These are phyloP conservation scores for Camponotus pennsylvanicus DNA, from an alignment of 1,140 invertebrate genomes.

Conservation along the genomic window DNA sequence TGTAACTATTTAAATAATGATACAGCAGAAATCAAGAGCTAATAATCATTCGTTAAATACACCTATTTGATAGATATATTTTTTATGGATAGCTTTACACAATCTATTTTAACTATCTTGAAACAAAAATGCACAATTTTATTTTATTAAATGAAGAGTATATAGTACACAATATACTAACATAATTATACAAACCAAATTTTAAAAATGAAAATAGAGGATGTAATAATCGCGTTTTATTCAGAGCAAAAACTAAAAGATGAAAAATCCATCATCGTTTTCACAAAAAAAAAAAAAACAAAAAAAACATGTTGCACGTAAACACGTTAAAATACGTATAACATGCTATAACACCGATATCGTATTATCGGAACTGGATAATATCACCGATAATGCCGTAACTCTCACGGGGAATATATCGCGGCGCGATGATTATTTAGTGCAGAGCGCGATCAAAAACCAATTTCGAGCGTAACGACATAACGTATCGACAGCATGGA, in stretches of 20 bases:
- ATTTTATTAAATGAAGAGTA: not conserved
- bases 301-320: slow-evolving; percentile 36
- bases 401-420: slow-evolving; percentile 58
- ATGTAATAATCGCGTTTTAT: slow-evolving; percentile 16
- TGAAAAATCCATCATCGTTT: not conserved
- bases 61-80: not conserved
- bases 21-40: not conserved
- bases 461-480: slow-evolving; percentile 55
- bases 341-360: slow-evolving; percentile 53
- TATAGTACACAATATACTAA: not conserved
- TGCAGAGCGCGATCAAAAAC: slow-evolving; percentile 55
- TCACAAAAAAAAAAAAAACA: not conserved
- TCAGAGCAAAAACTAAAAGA: slow-evolving; percentile 1
- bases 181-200: not conserved
- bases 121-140: not conserved
- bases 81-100: not conserved
- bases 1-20: not conserved
- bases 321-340: slow-evolving; percentile 58
- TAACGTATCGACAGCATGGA: slow-evolving; percentile 58
- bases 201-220: not conserved
- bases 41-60: not conserved
- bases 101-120: slow-evolving; percentile 8
- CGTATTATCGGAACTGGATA: slow-evolving; percentile 55
- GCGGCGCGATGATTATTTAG: slow-evolving; percentile 58
- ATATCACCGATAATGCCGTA: slow-evolving; percentile 62